phyloP scores from a whole-genome alignment of 2,797 vertebrate genomes.

The Podargus strigoides region DNA sequence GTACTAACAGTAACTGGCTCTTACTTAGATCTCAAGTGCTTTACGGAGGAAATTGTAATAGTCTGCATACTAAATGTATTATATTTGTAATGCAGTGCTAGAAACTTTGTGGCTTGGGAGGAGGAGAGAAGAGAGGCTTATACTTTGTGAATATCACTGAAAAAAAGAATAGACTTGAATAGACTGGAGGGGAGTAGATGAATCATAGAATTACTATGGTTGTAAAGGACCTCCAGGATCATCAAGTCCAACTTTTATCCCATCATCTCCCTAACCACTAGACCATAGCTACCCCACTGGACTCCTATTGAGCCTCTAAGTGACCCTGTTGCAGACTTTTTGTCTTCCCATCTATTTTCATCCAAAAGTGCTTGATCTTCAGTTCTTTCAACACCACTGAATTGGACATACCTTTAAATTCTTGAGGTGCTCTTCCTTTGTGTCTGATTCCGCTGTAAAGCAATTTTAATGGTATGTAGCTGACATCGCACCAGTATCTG shows the following conservation, averaged over 20 bases:
- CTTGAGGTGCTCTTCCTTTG: not conserved
- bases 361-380: not conserved
- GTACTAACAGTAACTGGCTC: not conserved
- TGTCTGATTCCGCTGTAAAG: not conserved
- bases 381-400: constrained; percentile 4
- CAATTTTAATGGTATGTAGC: not conserved
- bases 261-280: no score
- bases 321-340: not conserved
- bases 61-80: rapidly evolving
- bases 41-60: not conserved
- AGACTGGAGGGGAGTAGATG: not conserved
- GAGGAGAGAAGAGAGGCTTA: not conserved
- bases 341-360: not conserved
- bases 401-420: constrained; percentile 18
- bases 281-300: no score
- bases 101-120: not conserved
- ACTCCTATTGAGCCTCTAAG: not conserved
- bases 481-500: not conserved
- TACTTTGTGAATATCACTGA: not conserved
- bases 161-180: not conserved
- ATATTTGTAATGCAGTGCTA: not conserved
- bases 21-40: not conserved
- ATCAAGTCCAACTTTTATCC: no score
- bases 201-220: no score
- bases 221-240: no score